Evolutionary conservation across 2,888 invertebrate genomes (phyloP), one percentile per base, ranked within the genome.

Genomic region (Caenorhabditis sp.): DNA sequence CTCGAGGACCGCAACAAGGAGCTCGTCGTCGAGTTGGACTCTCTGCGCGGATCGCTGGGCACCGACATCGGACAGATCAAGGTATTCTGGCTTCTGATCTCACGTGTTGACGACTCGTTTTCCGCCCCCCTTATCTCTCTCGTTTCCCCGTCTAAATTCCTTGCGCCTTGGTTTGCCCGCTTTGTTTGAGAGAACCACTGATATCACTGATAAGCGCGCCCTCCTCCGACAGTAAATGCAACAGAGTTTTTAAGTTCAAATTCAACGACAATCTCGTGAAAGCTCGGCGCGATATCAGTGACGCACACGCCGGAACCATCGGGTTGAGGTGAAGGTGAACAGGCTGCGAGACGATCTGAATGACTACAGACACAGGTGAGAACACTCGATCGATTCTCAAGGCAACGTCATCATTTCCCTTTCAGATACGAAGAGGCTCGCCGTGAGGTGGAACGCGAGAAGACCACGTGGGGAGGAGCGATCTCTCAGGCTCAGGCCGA

Each of bases 361-460:
- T 32, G 77, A 77, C 20, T 77, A 72, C 48, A 59, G 72, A 70
- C 56, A 63, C 53, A 59, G 75, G 75, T 73, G 8, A n/a, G n/a
- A n/a, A n/a, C n/a, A n/a, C n/a, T n/a, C n/a, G n/a, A n/a, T n/a
- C n/a, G n/a, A n/a, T n/a, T n/a, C n/a, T n/a, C n/a, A n/a, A n/a
- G n/a, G n/a, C n/a, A n/a, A n/a, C n/a, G n/a, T n/a, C n/a, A n/a
- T n/a, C n/a, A n/a, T n/a, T n/a, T n/a, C n/a, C n/a, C 9, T 50
- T 63, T n/a, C 56, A 72, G 77, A 66, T 77, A 77, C 32, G 77
- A 77, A 39, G 77, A 77, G 61, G 77, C 72, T 20, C 77, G 71
- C 11, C 65, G 77, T 46, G 77, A 77, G 37, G 71, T 66, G 8
- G 72, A 77, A 22, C 53, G 72, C 17, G 77, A 77, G 52, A 70